These are phyloP conservation scores for Pyrochroa serraticornis DNA, from an alignment of 2,888 invertebrate genomes.

Conservation along the genomic window DNA sequence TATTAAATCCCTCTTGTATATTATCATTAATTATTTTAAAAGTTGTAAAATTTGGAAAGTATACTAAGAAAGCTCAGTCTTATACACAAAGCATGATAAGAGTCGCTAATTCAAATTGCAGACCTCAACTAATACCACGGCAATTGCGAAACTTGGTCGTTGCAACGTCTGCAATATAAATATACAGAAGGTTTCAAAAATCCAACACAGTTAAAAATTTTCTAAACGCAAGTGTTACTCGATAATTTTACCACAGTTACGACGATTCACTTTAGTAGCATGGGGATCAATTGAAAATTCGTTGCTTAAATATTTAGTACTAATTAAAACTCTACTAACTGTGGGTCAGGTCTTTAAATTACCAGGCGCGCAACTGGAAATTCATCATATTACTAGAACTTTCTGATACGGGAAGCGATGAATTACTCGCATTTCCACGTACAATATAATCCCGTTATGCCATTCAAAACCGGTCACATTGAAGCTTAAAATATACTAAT, in stretches of 20 bases:
- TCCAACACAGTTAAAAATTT: not conserved
- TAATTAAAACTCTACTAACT: conserved; percentile 23
- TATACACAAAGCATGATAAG: conserved; percentile 38
- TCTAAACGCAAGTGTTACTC: not conserved
- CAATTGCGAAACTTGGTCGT: too few relatives aligned
- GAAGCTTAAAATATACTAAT: conserved; percentile 22
- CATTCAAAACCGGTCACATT: not conserved
- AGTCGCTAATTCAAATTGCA: not conserved
- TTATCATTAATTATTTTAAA: not conserved
- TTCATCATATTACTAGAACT: not conserved
- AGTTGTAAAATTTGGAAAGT: too few relatives aligned
- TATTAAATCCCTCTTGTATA: not conserved
- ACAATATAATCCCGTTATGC: not conserved
- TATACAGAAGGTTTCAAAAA: not conserved
- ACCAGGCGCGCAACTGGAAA: not conserved
- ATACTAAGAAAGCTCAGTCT: conserved; percentile 45
- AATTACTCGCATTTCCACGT: not conserved
- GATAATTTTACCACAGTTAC: not conserved
- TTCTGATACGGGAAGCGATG: not conserved
- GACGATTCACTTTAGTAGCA: not conserved
- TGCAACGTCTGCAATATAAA: conserved; percentile 1
- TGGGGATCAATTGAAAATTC: conserved; percentile 28
- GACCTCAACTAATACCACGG: too few relatives aligned
- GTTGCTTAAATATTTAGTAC: conserved; percentile 38
- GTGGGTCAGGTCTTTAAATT: not conserved